Conservation (phyloP, 1,140 invertebrate genomes). For the Panagrolaimus sp. region DNA sequence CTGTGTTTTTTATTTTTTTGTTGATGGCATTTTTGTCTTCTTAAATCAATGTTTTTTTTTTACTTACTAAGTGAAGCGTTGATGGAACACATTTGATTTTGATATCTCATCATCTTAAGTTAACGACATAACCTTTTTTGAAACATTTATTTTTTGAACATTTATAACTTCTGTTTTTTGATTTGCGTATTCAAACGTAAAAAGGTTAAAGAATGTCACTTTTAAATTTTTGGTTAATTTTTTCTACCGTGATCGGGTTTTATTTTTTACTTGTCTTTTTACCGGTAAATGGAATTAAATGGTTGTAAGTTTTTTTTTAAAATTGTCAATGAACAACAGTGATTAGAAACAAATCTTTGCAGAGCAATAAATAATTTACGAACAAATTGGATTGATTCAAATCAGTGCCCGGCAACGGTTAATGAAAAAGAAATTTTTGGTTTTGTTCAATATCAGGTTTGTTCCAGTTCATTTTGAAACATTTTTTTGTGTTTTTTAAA, state of each 20-base stretch:
- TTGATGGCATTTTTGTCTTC: too few species aligned
- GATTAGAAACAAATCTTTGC: not conserved
- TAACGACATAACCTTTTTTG: too few species aligned
- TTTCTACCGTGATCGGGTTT: constrained; percentile 17
- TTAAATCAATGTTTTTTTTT: too few species aligned
- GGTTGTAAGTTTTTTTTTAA: constrained; percentile 42
- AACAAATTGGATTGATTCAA: constrained; percentile 32
- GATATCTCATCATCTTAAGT: too few species aligned
- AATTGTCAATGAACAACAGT: not conserved
- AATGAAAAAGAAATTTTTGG: constrained; percentile 37
- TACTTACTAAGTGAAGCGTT: too few species aligned
- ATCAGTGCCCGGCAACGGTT: constrained; percentile 35
- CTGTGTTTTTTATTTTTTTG: too few species aligned
- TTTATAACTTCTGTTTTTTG: too few species aligned
- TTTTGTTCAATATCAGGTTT: constrained; percentile 27
- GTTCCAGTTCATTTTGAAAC: constrained; percentile 21
- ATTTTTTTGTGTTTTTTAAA: too few species aligned
- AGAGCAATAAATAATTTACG: constrained; percentile 41
- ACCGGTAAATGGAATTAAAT: constrained; percentile 34
- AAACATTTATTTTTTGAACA: too few species aligned
- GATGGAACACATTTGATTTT: too few species aligned
- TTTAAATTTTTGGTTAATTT: constrained; percentile 13
- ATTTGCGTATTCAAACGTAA: constrained; percentile 31
- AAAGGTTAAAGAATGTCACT: constrained; percentile 1
- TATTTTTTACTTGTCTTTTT: not conserved